A percentile compares a stretch with the other conserved stretches of the same genome.
phyloP scores from a whole-genome alignment of 2,113 vertebrate genomes.

The Gymnarchus niloticus region DNA sequence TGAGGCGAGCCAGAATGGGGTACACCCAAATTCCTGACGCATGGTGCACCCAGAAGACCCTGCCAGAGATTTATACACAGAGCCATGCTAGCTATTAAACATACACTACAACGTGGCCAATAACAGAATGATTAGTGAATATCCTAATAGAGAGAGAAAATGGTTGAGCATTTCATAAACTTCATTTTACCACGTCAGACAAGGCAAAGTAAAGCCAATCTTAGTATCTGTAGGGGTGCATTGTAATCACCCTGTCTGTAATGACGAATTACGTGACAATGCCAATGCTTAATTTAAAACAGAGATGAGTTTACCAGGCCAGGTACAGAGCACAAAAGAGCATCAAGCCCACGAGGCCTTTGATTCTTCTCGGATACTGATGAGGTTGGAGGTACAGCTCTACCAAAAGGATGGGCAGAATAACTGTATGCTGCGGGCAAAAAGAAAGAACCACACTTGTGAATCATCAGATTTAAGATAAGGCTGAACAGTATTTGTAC shows the following conservation, averaged over 20 bases:
- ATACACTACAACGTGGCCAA: too few relatives aligned
- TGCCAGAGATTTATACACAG: constrained; percentile 11
- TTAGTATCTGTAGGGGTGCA: neutral
- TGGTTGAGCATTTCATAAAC: neutral
- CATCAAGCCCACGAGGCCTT: constrained; percentile 33
- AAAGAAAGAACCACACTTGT: neutral
- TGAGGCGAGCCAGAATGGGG: constrained; percentile 52
- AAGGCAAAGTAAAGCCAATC: neutral
- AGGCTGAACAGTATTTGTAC: neutral
- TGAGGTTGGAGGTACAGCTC: constrained; percentile 45
- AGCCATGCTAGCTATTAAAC: neutral
- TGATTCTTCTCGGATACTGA: constrained; percentile 35
- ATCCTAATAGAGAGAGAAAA: neutral
- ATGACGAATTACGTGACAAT: neutral
- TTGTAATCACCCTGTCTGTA: neutral
- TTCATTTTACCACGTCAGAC: neutral
- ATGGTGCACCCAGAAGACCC: constrained; percentile 46
- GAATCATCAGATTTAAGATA: neutral
- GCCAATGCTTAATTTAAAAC: neutral
- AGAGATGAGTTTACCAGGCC: constrained; percentile 36
- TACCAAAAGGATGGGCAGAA: constrained; percentile 48
- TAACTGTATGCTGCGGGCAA: constrained; percentile 42
- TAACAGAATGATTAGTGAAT: neutral
- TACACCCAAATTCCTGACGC: constrained; percentile 50
- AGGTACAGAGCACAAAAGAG: constrained; percentile 44